Evolutionary conservation across 2,113 vertebrate genomes (phyloP), one percentile per base, ranked within the genome.

Genomic region (Equus quagga): DNA sequence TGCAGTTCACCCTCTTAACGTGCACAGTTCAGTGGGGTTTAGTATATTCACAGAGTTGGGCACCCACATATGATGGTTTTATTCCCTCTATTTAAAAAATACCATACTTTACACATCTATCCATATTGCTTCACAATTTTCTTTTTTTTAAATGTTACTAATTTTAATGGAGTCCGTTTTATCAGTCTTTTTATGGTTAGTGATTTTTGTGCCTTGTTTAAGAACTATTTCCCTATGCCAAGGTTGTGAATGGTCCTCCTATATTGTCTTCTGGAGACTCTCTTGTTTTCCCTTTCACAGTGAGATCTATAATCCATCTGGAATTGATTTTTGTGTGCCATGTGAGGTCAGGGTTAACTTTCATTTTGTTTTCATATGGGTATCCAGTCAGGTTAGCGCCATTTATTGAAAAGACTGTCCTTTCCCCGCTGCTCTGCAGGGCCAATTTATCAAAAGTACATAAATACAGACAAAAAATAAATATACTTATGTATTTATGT

Each of bases 351-450:
- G 31, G 14, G 19, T 56, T 86, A 62, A 88, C 41, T 80, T 76
- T 95, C n/a, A n/a, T 67, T 90, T 78, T 73, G 12, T 95, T 92
- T 96, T 86, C 54, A 62, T 93, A 24, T 46, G 73, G 83, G 41
- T 58, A 73, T 56, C n/a, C n/a, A 58, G 8, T 96, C 28, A 75
- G 33, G n/a, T 44, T 56, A 84, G n/a, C 64, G 78, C 41, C 49
- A n/a, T 75, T 88, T 84, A 65, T 67, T 91, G 26, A 73, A 95
- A 94, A 83, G 41, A 85, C 13, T 70, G 8, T 67, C n/a, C 19
- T 82, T 84, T 91, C 28, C 51, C 46, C 36, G 60, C 79, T 92
- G 23, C 19, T 85, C 44, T 96, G 31, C 14, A 62, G n/a, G 46
- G 3, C 62, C 36, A 82, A 15, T 62, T 93, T 41, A 80, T 81